Percentiles rank a stretch among this genome's conserved stretches.
These are phyloP conservation scores for Macrophya alboannulata DNA, from an alignment of 2,888 invertebrate species.

Conservation along the genomic window DNA sequence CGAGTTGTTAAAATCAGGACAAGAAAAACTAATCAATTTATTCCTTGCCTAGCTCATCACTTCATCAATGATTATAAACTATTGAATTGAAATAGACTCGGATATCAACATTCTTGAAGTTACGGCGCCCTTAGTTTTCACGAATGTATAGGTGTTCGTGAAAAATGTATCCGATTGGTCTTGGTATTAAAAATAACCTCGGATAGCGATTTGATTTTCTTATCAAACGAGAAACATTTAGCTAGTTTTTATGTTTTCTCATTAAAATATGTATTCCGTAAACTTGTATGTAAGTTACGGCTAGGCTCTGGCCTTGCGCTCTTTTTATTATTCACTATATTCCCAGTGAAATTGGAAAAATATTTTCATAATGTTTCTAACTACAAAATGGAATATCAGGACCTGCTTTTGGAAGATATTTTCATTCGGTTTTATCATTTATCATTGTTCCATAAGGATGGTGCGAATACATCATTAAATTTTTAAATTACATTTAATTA, in stretches of 20 bases:
- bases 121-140: constrained; percentile 47
- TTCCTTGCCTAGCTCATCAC: not conserved
- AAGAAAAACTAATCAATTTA: not conserved
- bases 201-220: constrained; percentile 72
- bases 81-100: not conserved
- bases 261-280: constrained; percentile 48
- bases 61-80: constrained; percentile 6
- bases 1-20: not conserved
- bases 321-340: constrained; percentile 65
- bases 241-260: constrained; percentile 25
- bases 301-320: constrained; percentile 50
- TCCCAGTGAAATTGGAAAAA: constrained; percentile 75
- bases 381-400: constrained; percentile 71
- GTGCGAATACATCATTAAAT: constrained; percentile 60
- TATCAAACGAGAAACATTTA: constrained; percentile 38
- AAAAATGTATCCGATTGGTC: constrained; percentile 77
- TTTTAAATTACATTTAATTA: constrained; percentile 60
- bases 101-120: constrained; percentile 37
- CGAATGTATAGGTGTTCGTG: constrained; percentile 44
- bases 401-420: constrained; percentile 63
- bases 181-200: constrained; percentile 81
- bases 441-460: constrained; percentile 33
- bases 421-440: constrained; percentile 36
- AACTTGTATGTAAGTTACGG: constrained; percentile 30
- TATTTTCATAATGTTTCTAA: constrained; percentile 72